phyloP scores from a whole-genome alignment of 2,888 invertebrate species.

The Apamea sordens region DNA sequence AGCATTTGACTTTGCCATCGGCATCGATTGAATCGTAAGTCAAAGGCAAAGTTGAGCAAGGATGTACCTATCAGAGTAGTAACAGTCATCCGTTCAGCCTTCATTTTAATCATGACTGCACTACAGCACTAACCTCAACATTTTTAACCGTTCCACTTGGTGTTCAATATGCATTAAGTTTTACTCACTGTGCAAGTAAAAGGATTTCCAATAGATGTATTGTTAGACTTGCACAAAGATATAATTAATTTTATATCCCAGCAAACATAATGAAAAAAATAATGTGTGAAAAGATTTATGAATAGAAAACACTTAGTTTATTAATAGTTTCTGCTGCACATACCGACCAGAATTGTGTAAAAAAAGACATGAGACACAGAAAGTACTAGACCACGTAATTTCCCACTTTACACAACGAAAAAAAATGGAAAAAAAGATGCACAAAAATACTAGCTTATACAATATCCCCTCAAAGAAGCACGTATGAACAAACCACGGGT shows the following conservation, averaged over 20 bases:
- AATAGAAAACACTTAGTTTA: not conserved
- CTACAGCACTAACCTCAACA: conserved; percentile 7
- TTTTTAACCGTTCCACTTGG: conserved; percentile 11
- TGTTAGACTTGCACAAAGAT: conserved; percentile 9
- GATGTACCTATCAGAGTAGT: conserved; percentile 1
- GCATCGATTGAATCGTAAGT: conserved; percentile 38
- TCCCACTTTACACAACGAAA: not conserved
- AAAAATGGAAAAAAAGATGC: not conserved
- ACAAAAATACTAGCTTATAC: not conserved
- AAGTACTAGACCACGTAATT: not conserved
- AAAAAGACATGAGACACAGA: not conserved
- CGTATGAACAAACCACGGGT: conserved; percentile 56
- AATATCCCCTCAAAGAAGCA: conserved; percentile 43
- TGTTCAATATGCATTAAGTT: conserved; percentile 26
- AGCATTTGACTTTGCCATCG: conserved; percentile 36
- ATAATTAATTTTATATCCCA: not conserved
- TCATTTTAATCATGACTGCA: conserved; percentile 11
- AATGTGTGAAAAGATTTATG: not conserved
- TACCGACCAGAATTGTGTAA: not conserved
- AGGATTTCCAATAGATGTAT: not conserved
- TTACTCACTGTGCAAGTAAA: conserved; percentile 8
- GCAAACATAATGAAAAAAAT: not conserved
- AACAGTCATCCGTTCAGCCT: not conserved
- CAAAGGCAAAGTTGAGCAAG: conserved; percentile 40
- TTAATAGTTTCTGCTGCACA: not conserved